Base-by-base conservation (phyloP, 2,797 vertebrate genomes). In the Pogoniulus pusillus region DNA sequence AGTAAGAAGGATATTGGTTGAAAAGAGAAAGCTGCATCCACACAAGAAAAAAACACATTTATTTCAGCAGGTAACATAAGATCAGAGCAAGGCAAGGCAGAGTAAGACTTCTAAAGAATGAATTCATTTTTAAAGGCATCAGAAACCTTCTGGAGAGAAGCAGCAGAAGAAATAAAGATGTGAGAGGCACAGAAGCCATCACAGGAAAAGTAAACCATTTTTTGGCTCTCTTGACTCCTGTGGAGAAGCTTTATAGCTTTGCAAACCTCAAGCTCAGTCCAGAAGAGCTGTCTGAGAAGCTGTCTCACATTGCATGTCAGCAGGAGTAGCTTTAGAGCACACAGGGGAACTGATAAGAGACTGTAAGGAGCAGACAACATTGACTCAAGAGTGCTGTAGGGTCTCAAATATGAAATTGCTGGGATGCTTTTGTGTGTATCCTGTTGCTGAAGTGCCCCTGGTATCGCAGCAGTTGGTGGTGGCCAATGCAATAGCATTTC, bases 211-310 rank as follows among this genome's bases (percentile, higher is more conserved):
- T 11, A 47, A 89, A 62, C 18, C 7, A 58, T 53, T 74, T 93
- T 87, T 82, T 91, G 49, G 15, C 58, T 3, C 0, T 68, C 86
- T 74, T 73, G 53, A 64, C 35, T 86, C 16, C 26, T 26, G 9
- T 84, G 71, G 39, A 90, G 68, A 63, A 73, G 34, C 73, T 85
- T 53, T 76, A 64, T 84, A 81, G 45, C 47, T 69, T 51, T 75
- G 43, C 30, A 51, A 20, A 59, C 63, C 58, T 41, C 59, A 70
- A 15, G 22, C 68, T 76, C 2, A 0, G 32, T 72, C 22, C 18
- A 43, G 15, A 85, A 85, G 66, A 87, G 41, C 82, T 75, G 71
- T 90, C 68, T 75, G 80, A 95, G 77, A 78, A 89, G 73, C 26
- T 72, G 41, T 85, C 70, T 84, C 0, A 0, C 15, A 2, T 12